Conservation (phyloP, 2,797 vertebrate genomes). For the Thaleichthys pacificus region DNA sequence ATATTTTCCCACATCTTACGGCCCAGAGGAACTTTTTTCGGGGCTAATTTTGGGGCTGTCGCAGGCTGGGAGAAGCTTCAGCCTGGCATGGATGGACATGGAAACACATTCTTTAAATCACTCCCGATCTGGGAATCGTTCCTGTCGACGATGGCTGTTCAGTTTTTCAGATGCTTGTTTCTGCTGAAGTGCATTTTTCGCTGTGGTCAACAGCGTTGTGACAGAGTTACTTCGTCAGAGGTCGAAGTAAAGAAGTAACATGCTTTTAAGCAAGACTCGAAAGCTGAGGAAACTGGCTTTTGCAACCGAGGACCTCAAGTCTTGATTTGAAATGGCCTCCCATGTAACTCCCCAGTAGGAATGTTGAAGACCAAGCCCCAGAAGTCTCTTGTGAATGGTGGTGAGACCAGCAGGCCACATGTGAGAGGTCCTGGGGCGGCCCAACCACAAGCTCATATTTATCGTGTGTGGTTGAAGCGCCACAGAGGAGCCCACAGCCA, state of each 20-base stretch:
- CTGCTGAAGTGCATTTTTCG: conserved; percentile 69
- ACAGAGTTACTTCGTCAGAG: conserved; percentile 57
- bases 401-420: conserved; percentile 76
- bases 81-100: conserved; percentile 60
- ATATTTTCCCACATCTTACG: conserved; percentile 36
- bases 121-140: conserved; percentile 62
- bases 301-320: conserved; percentile 41
- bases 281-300: conserved; percentile 59
- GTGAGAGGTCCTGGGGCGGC: conserved; percentile 76
- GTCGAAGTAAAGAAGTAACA: conserved; percentile 70
- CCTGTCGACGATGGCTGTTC: conserved; percentile 49
- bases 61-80: conserved; percentile 53
- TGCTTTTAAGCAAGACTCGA: conserved; percentile 54
- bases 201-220: conserved; percentile 58
- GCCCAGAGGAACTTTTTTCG: conserved; percentile 19
- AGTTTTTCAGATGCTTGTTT: conserved; percentile 60
- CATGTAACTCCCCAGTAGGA: conserved; percentile 67
- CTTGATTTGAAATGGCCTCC: conserved; percentile 62
- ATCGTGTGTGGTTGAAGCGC: conserved; percentile 76
- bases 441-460: conserved; percentile 79
- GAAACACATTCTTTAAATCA: conserved; percentile 50
- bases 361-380: conserved; percentile 74
- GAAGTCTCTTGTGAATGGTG: conserved; percentile 77
- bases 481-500: conserved; percentile 70
- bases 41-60: conserved; percentile 33